Percentiles rank a stretch among this genome's conserved stretches.
phyloP scores from a whole-genome alignment of 1,140 invertebrate species.

The Oreohelix idahoensis region DNA sequence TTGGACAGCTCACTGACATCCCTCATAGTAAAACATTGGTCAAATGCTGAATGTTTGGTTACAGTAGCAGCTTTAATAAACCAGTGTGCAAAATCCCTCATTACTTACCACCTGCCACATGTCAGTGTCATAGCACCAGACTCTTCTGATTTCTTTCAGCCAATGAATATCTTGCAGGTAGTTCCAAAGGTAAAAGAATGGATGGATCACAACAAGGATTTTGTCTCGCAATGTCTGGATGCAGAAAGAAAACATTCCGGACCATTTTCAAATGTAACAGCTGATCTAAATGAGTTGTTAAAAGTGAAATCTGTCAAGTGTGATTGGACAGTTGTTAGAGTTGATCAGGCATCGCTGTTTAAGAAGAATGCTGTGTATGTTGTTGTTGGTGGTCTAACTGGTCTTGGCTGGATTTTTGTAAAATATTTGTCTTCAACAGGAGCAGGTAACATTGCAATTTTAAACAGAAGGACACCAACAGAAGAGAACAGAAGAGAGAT shows the following conservation, averaged over 20 bases:
- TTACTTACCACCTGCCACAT: conserved; percentile 21
- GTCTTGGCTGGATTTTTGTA: conserved; percentile 58
- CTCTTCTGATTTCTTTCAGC: conserved; percentile 21
- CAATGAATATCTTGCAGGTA: not conserved
- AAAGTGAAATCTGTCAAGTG: not conserved
- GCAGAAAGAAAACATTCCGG: not conserved
- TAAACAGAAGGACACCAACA: conserved; percentile 48
- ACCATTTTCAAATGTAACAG: not conserved
- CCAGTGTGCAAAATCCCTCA: not conserved
- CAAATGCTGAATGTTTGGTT: conserved; percentile 19
- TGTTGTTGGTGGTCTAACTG: conserved; percentile 62
- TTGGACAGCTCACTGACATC: conserved; percentile 15
- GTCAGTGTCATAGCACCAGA: conserved; percentile 14
- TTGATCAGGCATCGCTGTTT: conserved; percentile 28
- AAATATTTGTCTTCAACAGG: conserved; percentile 50
- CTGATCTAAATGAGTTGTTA: conserved; percentile 32
- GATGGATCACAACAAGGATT: conserved; percentile 7
- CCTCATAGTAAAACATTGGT: conserved; percentile 1
- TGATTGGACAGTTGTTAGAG: conserved; percentile 2
- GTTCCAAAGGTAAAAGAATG: conserved; percentile 32
- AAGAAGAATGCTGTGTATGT: conserved; percentile 50
- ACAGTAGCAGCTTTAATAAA: conserved; percentile 2
- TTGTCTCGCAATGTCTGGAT: conserved; percentile 1
- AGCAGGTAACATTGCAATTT: conserved; percentile 51
- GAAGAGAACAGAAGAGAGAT: conserved; percentile 41